Conservation (phyloP, 2,113 vertebrate species). For the Cephalophus harveyi region DNA sequence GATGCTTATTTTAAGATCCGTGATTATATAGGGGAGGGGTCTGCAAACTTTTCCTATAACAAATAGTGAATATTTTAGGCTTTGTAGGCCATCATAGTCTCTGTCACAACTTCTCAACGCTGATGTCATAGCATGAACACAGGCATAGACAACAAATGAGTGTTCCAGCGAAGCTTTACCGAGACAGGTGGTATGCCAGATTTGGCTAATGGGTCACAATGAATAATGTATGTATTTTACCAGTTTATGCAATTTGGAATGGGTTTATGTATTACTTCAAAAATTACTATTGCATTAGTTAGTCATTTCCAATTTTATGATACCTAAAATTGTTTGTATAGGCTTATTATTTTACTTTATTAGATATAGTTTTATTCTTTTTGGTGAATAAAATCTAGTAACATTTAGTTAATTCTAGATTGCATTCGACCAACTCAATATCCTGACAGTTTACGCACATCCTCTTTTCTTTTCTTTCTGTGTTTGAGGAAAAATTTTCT, state of each 20-base stretch:
- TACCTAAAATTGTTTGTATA: neutral
- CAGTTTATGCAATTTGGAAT: conserved; percentile 3
- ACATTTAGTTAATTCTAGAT: conserved; percentile 9
- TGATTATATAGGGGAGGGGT: neutral
- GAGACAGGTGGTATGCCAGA: neutral
- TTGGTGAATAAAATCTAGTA: neutral
- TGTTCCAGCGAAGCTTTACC: neutral
- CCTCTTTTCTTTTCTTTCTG: neutral
- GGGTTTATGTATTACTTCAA: neutral
- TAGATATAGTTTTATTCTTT: conserved; percentile 20
- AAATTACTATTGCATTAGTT: conserved; percentile 16
- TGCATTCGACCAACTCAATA: neutral
- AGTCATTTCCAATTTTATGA: conserved; percentile 19
- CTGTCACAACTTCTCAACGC: neutral
- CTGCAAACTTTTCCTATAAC: neutral
- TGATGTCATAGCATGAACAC: neutral
- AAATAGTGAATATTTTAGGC: neutral
- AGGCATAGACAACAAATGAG: neutral
- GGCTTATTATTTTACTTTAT: neutral
- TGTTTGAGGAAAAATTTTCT: neutral
- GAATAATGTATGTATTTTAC: neutral
- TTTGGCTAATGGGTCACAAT: conserved; percentile 6
- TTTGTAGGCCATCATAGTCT: neutral
- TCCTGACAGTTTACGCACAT: neutral
- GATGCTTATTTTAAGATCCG: neutral